Evolutionary conservation across 2,113 vertebrate genomes (phyloP), one percentile per base, ranked within the genome.

Genomic region (Rhabdornis inornatus): DNA sequence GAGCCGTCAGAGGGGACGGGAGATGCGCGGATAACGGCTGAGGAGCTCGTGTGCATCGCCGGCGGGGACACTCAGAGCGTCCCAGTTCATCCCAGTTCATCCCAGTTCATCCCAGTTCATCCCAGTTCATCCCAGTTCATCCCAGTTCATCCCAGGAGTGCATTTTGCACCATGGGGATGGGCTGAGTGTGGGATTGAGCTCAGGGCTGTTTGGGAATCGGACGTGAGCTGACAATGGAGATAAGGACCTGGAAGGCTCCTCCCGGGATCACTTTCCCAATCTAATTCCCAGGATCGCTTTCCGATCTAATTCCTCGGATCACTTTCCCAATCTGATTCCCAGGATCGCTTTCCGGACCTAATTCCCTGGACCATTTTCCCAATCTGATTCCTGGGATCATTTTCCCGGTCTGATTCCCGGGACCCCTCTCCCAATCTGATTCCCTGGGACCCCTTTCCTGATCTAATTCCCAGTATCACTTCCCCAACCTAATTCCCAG

Each of bases 21-120:
- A 7, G 68, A 35, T 56, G 19, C 35, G 0, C 0, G 6, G 40
- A 4, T 1, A 0, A 1, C 6, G 6, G 8, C 17, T 2, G 4
- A 11, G 61, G 20, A 59, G 64, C 3, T 0, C 1, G 21, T 13
- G 47, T 0, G 52, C 17, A 0, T 10, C 28, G 17, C 44, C 66
- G 15, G 40, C 40, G 53, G 50, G 47, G 59, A 45, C 0, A 5
- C 25, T 13, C 49, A 8, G 71, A 44, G 21, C 39, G 13, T 23
- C 70, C 79, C 57, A 53, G 70, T 7, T 9, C 31, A 10, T 19
- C 44, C 81, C 68, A 47, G 68, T 24, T 47, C 17, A 22, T 35
- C 31, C 50, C 78, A 44, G 61, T 9, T 28, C 22, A 20, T 13
- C 15, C 50, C 77, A 60, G 70, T 5, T 12, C 37, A 25, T 23